These are phyloP conservation scores for Protomyctophum bolini DNA, from an alignment of 2,113 vertebrate genomes.

Conservation along the genomic window DNA sequence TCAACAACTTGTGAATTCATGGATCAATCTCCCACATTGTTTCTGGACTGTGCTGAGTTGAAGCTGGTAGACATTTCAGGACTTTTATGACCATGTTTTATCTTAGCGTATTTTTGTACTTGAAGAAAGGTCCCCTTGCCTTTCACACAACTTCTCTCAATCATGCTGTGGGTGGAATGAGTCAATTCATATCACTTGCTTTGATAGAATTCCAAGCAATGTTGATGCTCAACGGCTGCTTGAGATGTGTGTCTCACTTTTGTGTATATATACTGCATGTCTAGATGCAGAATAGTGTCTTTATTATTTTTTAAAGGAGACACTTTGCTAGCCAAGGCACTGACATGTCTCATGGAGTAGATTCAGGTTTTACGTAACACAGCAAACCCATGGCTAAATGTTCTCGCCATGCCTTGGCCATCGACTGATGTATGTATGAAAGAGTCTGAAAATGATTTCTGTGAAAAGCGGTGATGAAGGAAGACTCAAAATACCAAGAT, in stretches of 20 bases:
- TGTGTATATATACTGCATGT: constrained; percentile 12
- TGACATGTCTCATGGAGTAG: constrained; percentile 47
- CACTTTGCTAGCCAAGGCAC: constrained; percentile 33
- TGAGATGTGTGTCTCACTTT: constrained; percentile 59
- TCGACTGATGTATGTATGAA: constrained; percentile 30
- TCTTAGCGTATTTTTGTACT: background rate
- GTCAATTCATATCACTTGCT: constrained; percentile 29
- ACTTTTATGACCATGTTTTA: constrained; percentile 41
- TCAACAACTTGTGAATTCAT: constrained; percentile 18
- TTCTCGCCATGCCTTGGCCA: constrained; percentile 48
- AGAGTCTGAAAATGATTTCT: constrained; percentile 42
- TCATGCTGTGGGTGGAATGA: constrained; percentile 3
- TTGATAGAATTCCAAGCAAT: constrained; percentile 51
- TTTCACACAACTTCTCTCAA: constrained; percentile 9
- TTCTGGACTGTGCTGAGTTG: background rate
- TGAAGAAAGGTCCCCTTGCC: background rate
- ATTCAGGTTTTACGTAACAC: constrained; percentile 47
- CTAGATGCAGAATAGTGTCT: constrained; percentile 25
- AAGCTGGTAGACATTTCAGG: constrained; percentile 60
- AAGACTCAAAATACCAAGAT: constrained; percentile 78
- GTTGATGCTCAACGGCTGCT: constrained; percentile 53
- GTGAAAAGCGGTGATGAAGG: constrained; percentile 41
- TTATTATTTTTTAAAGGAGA: constrained; percentile 24
- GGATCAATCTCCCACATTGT: background rate
- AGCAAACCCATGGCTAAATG: constrained; percentile 38